Evolutionary conservation across 2,797 vertebrate species (phyloP).

Genomic region (Sebastes alutus): DNA sequence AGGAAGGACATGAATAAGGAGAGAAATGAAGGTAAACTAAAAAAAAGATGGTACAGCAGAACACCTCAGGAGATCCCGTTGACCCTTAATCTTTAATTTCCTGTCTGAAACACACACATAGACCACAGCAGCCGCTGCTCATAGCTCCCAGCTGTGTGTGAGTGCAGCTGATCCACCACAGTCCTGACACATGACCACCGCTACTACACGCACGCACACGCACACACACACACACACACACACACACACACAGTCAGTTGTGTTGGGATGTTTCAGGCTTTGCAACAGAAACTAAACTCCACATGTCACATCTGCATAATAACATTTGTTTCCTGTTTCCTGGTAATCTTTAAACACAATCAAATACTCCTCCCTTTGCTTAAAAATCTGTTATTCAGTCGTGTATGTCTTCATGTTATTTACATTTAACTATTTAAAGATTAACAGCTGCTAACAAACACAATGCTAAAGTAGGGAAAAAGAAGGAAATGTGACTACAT

Average conservation of each 20-base stretch:
- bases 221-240: slow-evolving; percentile 11
- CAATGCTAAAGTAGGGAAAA: not conserved
- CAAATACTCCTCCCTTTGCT: not conserved
- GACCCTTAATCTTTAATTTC: slow-evolving; percentile 30
- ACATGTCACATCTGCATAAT: not conserved
- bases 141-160: slow-evolving; percentile 49
- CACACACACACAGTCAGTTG: not conserved
- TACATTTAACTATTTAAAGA: not conserved
- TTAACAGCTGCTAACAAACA: not conserved
- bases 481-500: too few species aligned
- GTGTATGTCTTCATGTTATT: not conserved
- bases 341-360: not conserved
- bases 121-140: not conserved
- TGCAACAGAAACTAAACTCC: not conserved
- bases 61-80: not conserved
- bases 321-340: not conserved
- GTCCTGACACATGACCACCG: slow-evolving; percentile 44
- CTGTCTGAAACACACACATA: not conserved
- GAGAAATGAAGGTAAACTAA: not conserved
- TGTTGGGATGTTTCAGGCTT: not conserved
- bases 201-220: not conserved
- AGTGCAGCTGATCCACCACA: slow-evolving; percentile 64
- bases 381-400: too few species aligned
- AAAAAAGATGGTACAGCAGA: not conserved
- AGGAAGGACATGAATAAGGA: not conserved